Evolutionary conservation across 2,797 vertebrate genomes (phyloP), one percentile per base, ranked within the genome.

Genomic region (Pelodytes ibericus): DNA sequence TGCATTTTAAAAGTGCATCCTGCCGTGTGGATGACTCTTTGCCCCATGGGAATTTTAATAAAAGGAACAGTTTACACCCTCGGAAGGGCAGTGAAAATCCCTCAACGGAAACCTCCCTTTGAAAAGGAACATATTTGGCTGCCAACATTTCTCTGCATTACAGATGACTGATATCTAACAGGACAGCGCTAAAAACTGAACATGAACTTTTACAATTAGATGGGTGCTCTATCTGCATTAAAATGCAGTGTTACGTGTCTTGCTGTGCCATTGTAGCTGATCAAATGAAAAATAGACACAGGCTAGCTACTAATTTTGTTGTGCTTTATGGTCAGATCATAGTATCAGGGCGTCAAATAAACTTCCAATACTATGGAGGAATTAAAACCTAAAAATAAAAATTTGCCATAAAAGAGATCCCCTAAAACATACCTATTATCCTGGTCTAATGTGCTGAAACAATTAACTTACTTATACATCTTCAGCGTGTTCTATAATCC

Each of bases 81-180:
- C 44, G 75, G 75, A 77, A 77, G 75, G 69, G 69, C 68, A 72
- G 63, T 72, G 62, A 60, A 76, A 70, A 64, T 63, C 66, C 47
- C 26, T 61, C 13, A 57, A 63, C 67, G 60, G 74, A 76, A 71
- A 76, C 60, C 59, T 31, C 67, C 67, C 66, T 63, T 16, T 57
- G 66, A 75, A 76, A 51, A 51, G 58, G 74, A 76, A 63, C 30
- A 41, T 26, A 31, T 29, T 44, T 44, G 5, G 26, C 47, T 76
- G 74, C 74, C 66, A 76, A 22, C 44, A 71, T 71, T 70, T 75
- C 36, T 25, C 20, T 61, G 3, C 13, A 65, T 65, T 25, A 25
- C 30, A 71, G 67, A 76, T 76, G 47, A 71, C 59, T 5, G 67
- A 71, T 70, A 76, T 63, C 36, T 62, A n/a, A n/a, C 31, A 11